These are phyloP conservation scores for Tachina fera DNA, from an alignment of 2,888 invertebrate species.

Conservation along the genomic window DNA sequence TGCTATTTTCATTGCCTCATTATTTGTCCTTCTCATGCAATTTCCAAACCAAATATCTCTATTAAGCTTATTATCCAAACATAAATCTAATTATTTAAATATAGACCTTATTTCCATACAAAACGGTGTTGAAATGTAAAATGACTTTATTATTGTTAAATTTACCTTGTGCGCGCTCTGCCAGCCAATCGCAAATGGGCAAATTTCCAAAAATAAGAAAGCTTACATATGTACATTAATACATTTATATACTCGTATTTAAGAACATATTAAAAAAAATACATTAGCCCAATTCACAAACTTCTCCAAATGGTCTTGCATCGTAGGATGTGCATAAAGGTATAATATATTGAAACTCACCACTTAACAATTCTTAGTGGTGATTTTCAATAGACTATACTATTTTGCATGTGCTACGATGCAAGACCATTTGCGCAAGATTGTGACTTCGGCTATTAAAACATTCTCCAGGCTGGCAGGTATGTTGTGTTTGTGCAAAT, in stretches of 20 bases:
- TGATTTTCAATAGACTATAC: no score
- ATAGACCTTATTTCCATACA: slow-evolving; percentile 23
- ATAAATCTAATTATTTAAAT: slow-evolving; percentile 47
- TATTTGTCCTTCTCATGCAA: not conserved
- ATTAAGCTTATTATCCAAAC: not conserved
- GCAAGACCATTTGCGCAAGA: no score
- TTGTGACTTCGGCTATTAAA: no score
- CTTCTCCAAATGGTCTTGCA: no score
- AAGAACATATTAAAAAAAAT: slow-evolving; percentile 18
- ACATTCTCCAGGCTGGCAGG: slow-evolving; percentile 23
- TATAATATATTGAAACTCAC: no score
- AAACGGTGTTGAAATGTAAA: slow-evolving; percentile 41
- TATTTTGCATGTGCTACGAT: no score
- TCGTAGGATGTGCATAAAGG: no score
- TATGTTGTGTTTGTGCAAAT: not conserved
- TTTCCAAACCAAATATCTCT: not conserved
- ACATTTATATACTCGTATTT: not conserved
- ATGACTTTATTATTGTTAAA: slow-evolving; percentile 55
- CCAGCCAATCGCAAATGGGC: slow-evolving; percentile 48
- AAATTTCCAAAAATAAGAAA: slow-evolving; percentile 62
- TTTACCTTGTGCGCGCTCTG: slow-evolving; percentile 5
- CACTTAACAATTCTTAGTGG: no score
- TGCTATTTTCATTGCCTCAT: no score
- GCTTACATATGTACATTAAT: not conserved
- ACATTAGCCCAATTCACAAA: no score